Evolutionary conservation across 1,140 invertebrate genomes (phyloP).

Genomic region (Helicoverpa zea): DNA sequence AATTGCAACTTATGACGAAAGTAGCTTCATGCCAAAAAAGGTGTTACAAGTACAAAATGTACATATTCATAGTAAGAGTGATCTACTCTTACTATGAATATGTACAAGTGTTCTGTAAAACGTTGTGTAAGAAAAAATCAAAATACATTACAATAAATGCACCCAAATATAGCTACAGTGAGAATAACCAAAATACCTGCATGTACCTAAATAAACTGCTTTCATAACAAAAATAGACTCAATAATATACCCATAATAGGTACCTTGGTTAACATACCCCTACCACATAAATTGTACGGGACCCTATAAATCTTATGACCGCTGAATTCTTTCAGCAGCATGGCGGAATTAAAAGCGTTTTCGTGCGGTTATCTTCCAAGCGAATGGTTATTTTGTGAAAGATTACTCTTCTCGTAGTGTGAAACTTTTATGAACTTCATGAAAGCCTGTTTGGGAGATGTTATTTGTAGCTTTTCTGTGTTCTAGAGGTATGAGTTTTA

Average conservation of each 20-base stretch:
- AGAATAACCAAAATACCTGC: slow-evolving; percentile 2
- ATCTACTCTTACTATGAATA: no score
- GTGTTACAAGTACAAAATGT: no score
- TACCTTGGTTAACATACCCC: background rate
- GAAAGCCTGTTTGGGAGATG: background rate
- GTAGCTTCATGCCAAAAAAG: no score
- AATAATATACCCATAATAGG: slow-evolving; percentile 21
- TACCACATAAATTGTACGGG: slow-evolving; percentile 57
- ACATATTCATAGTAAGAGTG: no score
- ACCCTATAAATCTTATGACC: slow-evolving; percentile 57
- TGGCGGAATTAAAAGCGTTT: slow-evolving; percentile 64
- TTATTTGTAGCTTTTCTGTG: background rate
- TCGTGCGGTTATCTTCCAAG: slow-evolving; percentile 49
- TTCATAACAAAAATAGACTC: slow-evolving; percentile 42
- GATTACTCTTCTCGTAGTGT: slow-evolving; percentile 8
- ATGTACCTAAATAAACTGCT: slow-evolving; percentile 21
- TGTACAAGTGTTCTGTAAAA: no score
- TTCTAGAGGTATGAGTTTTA: background rate
- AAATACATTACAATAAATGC: no score
- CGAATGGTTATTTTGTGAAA: slow-evolving; percentile 34
- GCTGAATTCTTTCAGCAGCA: slow-evolving; percentile 63
- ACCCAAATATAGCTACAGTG: background rate
- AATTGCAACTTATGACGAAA: no score
- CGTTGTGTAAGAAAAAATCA: no score
- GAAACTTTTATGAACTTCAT: slow-evolving; percentile 15